phyloP scores from a whole-genome alignment of 1,140 invertebrate species.

The Microplitis demolitor region DNA sequence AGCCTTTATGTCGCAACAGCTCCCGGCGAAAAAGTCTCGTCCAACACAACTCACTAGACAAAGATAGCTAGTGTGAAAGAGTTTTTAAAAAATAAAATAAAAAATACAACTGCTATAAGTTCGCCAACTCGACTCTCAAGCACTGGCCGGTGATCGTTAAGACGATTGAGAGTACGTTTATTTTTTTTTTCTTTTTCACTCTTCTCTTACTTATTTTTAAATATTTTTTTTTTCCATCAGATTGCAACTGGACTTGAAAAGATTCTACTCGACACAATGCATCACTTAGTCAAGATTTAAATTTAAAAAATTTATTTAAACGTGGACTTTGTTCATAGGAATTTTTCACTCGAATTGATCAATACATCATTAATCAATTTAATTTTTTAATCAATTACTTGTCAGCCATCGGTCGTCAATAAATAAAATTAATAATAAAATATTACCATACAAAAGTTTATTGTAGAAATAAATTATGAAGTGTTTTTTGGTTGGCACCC shows the following conservation, averaged over 20 bases:
- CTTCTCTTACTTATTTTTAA: no score
- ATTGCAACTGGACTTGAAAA: background rate
- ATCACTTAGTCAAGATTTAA: background rate
- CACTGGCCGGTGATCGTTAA: background rate
- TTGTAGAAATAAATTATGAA: no score
- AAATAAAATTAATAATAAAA: background rate
- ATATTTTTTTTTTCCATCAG: background rate
- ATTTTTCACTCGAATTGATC: background rate
- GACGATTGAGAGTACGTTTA: background rate
- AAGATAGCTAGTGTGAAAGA: background rate
- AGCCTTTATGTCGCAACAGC: constrained; percentile 8
- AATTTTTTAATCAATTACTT: no score
- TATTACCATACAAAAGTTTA: no score
- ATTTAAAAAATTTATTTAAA: background rate
- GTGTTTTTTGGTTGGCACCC: background rate
- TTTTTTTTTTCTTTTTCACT: background rate
- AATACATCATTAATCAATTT: background rate
- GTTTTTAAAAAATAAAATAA: background rate
- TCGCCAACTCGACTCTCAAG: constrained; percentile 3
- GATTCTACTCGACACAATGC: background rate
- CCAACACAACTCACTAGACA: background rate
- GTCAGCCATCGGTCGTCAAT: background rate
- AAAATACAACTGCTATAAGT: background rate
- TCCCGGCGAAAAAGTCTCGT: background rate
- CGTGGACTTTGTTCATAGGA: background rate